Percentiles rank a stretch among this genome's conserved stretches.
Evolutionary conservation across 2,888 invertebrate species (phyloP).

Genomic region (Stictocephala bisonia): DNA sequence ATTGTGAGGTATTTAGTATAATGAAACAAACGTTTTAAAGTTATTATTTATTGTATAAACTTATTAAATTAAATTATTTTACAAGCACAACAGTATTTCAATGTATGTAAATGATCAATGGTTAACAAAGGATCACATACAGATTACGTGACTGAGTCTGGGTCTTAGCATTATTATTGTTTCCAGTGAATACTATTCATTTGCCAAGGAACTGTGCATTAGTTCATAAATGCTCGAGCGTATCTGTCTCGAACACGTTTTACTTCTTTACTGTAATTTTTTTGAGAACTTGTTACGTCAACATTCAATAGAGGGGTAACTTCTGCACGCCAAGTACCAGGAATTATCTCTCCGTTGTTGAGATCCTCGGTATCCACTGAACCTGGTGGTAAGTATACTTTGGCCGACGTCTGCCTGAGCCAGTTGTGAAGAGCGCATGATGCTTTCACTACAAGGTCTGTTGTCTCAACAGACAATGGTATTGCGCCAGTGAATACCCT

Average conservation of each 20-base stretch:
- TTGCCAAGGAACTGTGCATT: conserved; percentile 35
- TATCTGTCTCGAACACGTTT: conserved; percentile 11
- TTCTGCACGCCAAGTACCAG: conserved; percentile 16
- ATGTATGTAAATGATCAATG: no score
- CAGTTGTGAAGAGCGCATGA: conserved; percentile 35
- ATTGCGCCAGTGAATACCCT: conserved; percentile 49
- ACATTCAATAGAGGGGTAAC: not conserved
- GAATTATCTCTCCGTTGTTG: conserved; percentile 15
- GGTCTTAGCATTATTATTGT: no score
- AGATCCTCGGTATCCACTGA: conserved; percentile 19
- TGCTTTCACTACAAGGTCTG: conserved; percentile 3
- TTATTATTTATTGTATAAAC: no score
- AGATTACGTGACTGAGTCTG: no score
- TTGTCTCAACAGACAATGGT: not conserved
- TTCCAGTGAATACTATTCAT: not conserved
- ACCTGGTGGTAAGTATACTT: conserved; percentile 10
- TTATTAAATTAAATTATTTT: no score
- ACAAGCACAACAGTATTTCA: no score
- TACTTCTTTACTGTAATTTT: conserved; percentile 13
- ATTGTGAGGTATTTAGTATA: no score
- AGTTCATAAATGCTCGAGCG: not conserved
- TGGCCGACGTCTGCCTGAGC: not conserved
- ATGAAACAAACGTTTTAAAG: no score
- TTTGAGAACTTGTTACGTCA: not conserved
- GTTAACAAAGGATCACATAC: no score